Conservation (phyloP, 2,888 invertebrate genomes). For the Oasisia sp. region DNA sequence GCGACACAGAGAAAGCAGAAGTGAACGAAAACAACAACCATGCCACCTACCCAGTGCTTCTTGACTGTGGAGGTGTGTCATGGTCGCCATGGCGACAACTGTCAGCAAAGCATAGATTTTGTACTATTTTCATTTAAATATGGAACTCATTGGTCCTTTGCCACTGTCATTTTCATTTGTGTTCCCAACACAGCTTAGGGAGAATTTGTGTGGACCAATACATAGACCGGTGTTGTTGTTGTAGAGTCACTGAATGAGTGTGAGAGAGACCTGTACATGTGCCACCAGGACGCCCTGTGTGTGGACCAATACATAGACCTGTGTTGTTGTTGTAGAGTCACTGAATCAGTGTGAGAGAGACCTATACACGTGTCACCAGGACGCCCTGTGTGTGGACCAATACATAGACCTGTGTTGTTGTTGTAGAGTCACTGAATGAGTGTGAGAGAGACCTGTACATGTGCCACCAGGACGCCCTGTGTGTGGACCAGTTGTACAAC, state of each 20-base stretch:
- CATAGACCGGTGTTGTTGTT: no score
- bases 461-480: slow-evolving; percentile 28
- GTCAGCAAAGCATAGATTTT: background rate
- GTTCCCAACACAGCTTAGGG: no score
- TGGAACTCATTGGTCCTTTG: background rate
- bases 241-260: no score
- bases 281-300: no score
- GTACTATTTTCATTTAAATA: background rate
- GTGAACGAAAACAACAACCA: slow-evolving; percentile 32
- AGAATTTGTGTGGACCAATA: no score
- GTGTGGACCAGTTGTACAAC: slow-evolving; percentile 19
- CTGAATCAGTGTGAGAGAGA: no score
- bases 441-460: slow-evolving; percentile 27
- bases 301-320: no score
- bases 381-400: slow-evolving; percentile 21
- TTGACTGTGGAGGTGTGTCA: slow-evolving; percentile 36
- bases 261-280: no score
- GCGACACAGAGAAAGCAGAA: slow-evolving; percentile 13
- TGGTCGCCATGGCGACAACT: background rate
- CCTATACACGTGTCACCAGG: no score
- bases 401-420: background rate
- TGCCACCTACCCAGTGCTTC: slow-evolving; percentile 24
- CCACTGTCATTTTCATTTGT: no score
- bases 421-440: slow-evolving; percentile 30
- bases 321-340: no score